phyloP scores from a whole-genome alignment of 2,888 invertebrate genomes.

The Nysson spinosus region DNA sequence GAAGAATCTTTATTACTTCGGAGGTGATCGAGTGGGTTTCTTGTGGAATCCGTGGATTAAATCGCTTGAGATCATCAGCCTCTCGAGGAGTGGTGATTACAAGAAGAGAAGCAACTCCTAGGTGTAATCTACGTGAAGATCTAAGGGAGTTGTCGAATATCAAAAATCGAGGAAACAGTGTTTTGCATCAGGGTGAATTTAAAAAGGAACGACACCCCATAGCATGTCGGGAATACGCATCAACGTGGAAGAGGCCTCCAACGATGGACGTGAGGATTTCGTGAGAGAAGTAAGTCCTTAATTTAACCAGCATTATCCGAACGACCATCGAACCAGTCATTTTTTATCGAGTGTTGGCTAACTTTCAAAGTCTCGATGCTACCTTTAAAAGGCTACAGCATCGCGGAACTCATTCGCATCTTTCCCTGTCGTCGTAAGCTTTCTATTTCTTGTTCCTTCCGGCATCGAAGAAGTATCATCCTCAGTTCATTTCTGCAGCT shows the following conservation, averaged over 20 bases:
- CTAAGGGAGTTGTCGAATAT: conserved; percentile 22
- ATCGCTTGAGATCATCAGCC: conserved; percentile 32
- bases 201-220: conserved; percentile 30
- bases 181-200: conserved; percentile 25
- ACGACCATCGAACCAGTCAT: neutral
- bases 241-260: conserved; percentile 66
- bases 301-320: neutral
- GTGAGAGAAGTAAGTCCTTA: conserved; percentile 61
- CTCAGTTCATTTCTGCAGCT: conserved; percentile 9
- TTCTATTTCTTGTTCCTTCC: conserved; percentile 58
- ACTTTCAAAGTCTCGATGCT: neutral
- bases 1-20: conserved; percentile 5
- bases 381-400: neutral
- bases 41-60: conserved; percentile 54
- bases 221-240: conserved; percentile 60
- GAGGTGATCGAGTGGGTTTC: conserved; percentile 47
- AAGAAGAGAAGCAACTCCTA: conserved; percentile 9
- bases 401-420: conserved; percentile 49
- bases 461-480: conserved; percentile 37
- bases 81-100: conserved; percentile 38
- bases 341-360: neutral
- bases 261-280: conserved; percentile 56
- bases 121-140: conserved; percentile 22
- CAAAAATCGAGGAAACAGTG: conserved; percentile 12
- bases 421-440: conserved; percentile 36